Evolutionary conservation across 2,888 invertebrate genomes (phyloP), one percentile per base, ranked within the genome.

Genomic region (Luperina testacea): DNA sequence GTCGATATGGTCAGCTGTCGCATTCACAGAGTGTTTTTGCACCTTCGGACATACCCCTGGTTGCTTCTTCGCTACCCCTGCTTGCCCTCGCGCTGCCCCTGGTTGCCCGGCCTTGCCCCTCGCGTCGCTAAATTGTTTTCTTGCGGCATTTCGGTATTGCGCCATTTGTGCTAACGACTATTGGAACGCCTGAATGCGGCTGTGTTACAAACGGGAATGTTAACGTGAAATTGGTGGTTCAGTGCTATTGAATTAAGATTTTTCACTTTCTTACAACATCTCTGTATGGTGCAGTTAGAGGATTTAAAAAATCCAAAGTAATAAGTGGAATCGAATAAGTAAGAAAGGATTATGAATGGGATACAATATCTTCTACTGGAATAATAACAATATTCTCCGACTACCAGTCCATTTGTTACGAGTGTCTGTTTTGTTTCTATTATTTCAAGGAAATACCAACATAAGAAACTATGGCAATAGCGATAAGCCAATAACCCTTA

Each of bases 21-120:
- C 93, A 94, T 94, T 96, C 96, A 93, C 96, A 96, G 92, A 89
- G 85, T 89, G 95, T 96, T 96, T 96, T 96, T 96, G 94, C 93
- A 93, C 93, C 92, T 92, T 87, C 90, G 85, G 88, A 90, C 91
- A 89, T 87, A 73, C 82, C 85, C 85, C 78, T 78, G 87, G 87
- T 72, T 67, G 61, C 82, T 69, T 61, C 72, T 69, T 24, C 38
- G 51, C 80, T 81, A 64, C 81, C 85, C 81, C 78, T 82, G 27
- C 57, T 61, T 42, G 42, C 80, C 77, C 64, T 64, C 64, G n/a
- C 48, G 32, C 45, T 63, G 38, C 72, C 80, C 81, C 77, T 77
- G 38, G 32, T 15, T 32, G 82, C 57, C 68, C 75, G 68, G 81
- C 81, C 85, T 81, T 72, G 84, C 81, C 90, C 90, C 92, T 91